A percentile compares a stretch with the other conserved stretches of the same genome.
phyloP scores from a whole-genome alignment of 1,140 invertebrate genomes.

The Drosophila ohnishii region DNA sequence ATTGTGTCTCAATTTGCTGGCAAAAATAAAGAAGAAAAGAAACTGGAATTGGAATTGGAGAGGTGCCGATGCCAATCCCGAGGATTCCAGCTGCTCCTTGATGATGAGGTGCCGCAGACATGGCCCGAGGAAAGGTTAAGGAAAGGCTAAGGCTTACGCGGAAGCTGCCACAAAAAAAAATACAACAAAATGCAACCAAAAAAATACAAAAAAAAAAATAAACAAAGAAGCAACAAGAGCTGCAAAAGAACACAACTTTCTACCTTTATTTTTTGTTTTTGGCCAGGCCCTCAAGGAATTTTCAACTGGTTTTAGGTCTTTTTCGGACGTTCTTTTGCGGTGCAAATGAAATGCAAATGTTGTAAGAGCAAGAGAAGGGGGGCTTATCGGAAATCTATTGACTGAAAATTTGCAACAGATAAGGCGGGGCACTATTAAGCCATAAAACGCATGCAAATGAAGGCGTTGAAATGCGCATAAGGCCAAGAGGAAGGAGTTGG shows the following conservation, averaged over 20 bases:
- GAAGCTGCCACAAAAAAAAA: slow-evolving; percentile 51
- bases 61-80: slow-evolving; percentile 25
- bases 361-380: neutral
- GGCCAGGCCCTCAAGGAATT: slow-evolving; percentile 36
- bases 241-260: slow-evolving; percentile 51
- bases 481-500: slow-evolving; percentile 16
- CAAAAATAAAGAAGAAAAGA: slow-evolving; percentile 2
- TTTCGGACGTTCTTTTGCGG: slow-evolving; percentile 28
- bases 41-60: slow-evolving; percentile 8
- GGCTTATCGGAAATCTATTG: slow-evolving; percentile 74
- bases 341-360: slow-evolving; percentile 78
- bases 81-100: slow-evolving; percentile 48
- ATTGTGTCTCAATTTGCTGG: slow-evolving; percentile 71
- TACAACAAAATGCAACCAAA: neutral
- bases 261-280: slow-evolving; percentile 42
- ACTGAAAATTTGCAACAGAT: slow-evolving; percentile 67
- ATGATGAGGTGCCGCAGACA: slow-evolving; percentile 73
- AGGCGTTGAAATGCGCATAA: slow-evolving; percentile 80
- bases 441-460: slow-evolving; percentile 82
- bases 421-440: slow-evolving; percentile 71
- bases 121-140: slow-evolving; percentile 59
- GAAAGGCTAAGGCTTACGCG: slow-evolving; percentile 50
- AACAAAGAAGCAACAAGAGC: slow-evolving; percentile 23
- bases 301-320: slow-evolving; percentile 33
- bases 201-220: neutral